Evolutionary conservation across 2,113 vertebrate species (phyloP), one percentile per base, ranked within the genome.

Genomic region (Puma concolor): DNA sequence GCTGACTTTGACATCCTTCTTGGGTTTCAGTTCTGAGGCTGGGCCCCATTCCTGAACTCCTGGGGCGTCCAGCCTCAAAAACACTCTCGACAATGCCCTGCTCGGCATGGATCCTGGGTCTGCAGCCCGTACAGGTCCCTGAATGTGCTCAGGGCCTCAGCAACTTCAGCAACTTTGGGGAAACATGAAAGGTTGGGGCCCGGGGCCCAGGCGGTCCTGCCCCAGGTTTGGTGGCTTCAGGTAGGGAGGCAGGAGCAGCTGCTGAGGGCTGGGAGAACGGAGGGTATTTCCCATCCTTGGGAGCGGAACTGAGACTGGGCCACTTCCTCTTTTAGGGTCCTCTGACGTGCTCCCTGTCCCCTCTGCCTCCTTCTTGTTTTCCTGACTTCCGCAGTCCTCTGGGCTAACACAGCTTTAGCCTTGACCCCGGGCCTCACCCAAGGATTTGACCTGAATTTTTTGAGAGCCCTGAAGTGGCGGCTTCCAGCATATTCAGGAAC

Each of bases 261-360:
- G 94, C 17, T 10, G 4, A 41, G 67, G 50, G 38, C 67, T 48
- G 97, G 98, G 98, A 98, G 94, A 96, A 80, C 0, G 4, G 29
- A 71, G 97, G 98, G 97, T 97, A 98, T 98, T 98, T 97, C 98
- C 98, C 96, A 64, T 86, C 50, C 50, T 82, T 1, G 8, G 90
- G 71, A 86, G 91, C 21, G 80, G 98, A 98, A 98, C 91, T 5
- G 97, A 98, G 97, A 98, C 41, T 2, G 21, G 21, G 8, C 48
- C 29, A 31, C 96, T 98, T 98, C 98, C 97, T 91, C 97, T 98
- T 98, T 98, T 23, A 16, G 81, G 84, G 86, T 31, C 67, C 29
- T 79, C 85, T 98, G 97, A 97, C 97, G 96, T 1, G n/a, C 29
- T 94, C 91, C 41, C 3, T n/a, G 92, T 67, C 36, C 63, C 64